Evolutionary conservation across 2,797 vertebrate genomes (phyloP), one percentile per base, ranked within the genome.

Genomic region (Phrynocephalus guinanensis): DNA sequence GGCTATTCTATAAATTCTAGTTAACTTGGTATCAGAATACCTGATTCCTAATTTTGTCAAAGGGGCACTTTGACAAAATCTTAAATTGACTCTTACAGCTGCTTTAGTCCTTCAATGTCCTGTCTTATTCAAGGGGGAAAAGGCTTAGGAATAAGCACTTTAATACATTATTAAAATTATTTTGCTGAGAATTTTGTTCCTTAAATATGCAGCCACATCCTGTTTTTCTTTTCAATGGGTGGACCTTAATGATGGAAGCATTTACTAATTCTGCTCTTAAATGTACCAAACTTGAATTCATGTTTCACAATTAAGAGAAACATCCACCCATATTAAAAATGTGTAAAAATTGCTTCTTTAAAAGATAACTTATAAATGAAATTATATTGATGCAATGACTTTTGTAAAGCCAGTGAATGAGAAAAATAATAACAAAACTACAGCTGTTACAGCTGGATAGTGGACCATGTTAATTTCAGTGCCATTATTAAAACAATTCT

Each of bases 171-270:
- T 75, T 82, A 68, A 2, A 83, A 52, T 8, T 83, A 83, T 85
- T 91, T 84, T 87, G 91, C 80, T 0, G 24, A 66, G 67, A 77
- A 28, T 28, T 71, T 48, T 30, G 63, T 75, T 3, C 0, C 6
- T 81, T 83, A 56, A 84, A 28, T 83, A 93, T 48, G 90, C 91
- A 86, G 91, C 80, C 84, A 84, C 77, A 79, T 75, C 91, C 87
- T 92, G 85, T 56, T 80, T 85, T 85, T 91, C 88, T 15, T 60
- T 90, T 83, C 68, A 86, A 26, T 0, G 1, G 3, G 68, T 52
- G 60, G 15, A 9, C 20, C 79, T 80, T 83, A 93, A 82, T n/a
- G 85, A 94, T 94, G 92, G 75, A 67, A 68, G 60, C 75, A 78
- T 78, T 85, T 33, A 30, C 28, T 50, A 68, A 76, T 18, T 67